Conservation (phyloP, 2,797 vertebrate genomes). For the Epinephelus malabaricus region DNA sequence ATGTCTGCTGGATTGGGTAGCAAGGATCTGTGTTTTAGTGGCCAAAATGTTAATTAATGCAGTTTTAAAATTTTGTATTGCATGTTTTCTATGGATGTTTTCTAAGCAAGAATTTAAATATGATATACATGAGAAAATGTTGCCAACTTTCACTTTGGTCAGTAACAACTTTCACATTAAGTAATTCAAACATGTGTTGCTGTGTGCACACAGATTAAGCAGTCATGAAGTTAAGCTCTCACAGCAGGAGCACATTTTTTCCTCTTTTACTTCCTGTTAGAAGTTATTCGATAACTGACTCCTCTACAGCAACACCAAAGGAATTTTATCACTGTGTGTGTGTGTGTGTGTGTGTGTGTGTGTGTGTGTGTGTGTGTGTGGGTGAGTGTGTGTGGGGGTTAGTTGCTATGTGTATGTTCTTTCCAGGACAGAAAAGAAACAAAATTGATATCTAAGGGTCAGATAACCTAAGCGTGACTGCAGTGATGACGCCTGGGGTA, state of each 20-base stretch:
- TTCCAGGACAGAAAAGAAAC: too few species aligned
- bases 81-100: background rate
- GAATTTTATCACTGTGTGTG: background rate
- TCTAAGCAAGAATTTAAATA: background rate
- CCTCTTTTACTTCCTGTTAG: background rate
- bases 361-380: too few species aligned
- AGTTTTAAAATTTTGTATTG: background rate
- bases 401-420: background rate
- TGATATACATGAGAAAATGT: background rate
- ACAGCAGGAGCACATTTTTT: too few species aligned
- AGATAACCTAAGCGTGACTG: background rate
- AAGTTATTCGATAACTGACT: conserved; percentile 2
- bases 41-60: background rate
- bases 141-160: background rate
- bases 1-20: background rate
- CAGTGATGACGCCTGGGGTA: too few species aligned
- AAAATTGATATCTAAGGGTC: too few species aligned
- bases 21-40: background rate
- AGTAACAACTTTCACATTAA: background rate
- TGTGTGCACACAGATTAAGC: background rate
- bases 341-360: too few species aligned
- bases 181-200: background rate
- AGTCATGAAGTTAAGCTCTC: background rate
- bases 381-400: too few species aligned
- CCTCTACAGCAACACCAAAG: accelerated